Evolutionary conservation across 2,888 invertebrate genomes (phyloP), one percentile per base, ranked within the genome.

Genomic region (Elysia crispata): DNA sequence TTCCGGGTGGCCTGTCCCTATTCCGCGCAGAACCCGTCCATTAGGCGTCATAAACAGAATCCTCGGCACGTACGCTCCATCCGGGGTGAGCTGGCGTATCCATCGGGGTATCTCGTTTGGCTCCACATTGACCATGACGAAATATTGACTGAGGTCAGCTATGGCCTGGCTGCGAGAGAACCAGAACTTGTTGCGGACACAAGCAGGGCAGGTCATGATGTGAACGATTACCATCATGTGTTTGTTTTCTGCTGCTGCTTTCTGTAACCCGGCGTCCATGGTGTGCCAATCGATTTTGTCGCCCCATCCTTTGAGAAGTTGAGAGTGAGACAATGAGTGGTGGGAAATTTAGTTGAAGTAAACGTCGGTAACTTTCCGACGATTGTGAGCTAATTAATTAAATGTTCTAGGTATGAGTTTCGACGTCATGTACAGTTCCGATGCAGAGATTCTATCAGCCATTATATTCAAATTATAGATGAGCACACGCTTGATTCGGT

Each of bases 81-180:
- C 79, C 0, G 79, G 79, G 23, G n/a, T 13, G 41, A 60, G 75
- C 18, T 79, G 57, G 25, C 54, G 54, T 11, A 25, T 20, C 6
- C 1, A 1, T 13, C 13, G n/a, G 6, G 75, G 69, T 11, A 49
- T 73, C 57, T 75, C 67, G 25, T 33, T n/a, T 11, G 41, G 13
- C 49, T 79, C 75, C 23, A 75, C 57, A 41, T 79, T 79, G 57
- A 75, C 69, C 79, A 79, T 79, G 1, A 60, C 79, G n/a, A 79
- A 69, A 18, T 69, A 41, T 41, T 67, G 72, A 69, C 79, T 79
- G 18, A 75, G 67, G 15, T n/a, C 11, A 20, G 54, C 28, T 18
- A 79, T 69, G 6, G 18, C 67, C n/a, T 67, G 50, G 41, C 75
- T 75, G 1, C 49, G 25, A 18, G 79, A 75, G 28, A 79, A 79